Percentiles rank a stretch among this genome's conserved stretches.
phyloP scores from a whole-genome alignment of 53 echinoderm and acorn worm species.

The Hippasteria phrygiana region DNA sequence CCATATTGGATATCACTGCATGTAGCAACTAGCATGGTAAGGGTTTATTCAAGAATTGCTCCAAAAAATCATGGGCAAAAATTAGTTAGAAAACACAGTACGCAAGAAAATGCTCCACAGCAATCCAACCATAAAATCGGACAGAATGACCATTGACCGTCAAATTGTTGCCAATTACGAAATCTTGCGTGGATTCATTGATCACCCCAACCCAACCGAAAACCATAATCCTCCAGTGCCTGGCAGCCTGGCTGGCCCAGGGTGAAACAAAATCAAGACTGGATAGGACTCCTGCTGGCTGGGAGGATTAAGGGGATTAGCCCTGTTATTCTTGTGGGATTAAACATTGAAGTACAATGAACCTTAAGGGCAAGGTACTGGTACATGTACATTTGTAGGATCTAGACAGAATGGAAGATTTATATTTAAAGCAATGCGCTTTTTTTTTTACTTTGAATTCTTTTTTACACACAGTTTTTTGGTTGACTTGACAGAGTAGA shows the following conservation, averaged over 20 bases:
- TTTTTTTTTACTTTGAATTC: too few relatives aligned
- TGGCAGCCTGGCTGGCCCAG: neutral
- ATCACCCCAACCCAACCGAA: neutral
- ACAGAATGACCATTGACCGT: constrained; percentile 18
- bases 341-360: neutral
- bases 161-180: constrained; percentile 2
- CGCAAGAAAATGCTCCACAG: neutral
- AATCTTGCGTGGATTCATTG: constrained; percentile 4
- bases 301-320: neutral
- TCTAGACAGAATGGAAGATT: too few relatives aligned
- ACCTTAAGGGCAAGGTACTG: neutral
- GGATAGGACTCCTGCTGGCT: neutral
- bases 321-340: constrained; percentile 32
- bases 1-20: too few relatives aligned
- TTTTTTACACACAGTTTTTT: too few relatives aligned
- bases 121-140: neutral
- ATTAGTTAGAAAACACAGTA: neutral
- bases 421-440: too few relatives aligned
- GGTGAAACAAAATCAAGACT: neutral
- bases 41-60: too few relatives aligned
- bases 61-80: too few relatives aligned
- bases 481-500: too few relatives aligned
- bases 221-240: neutral
- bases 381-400: too few relatives aligned
- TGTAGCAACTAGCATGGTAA: too few relatives aligned